Conservation (phyloP, 2,797 vertebrate species). For the Lycodopsis pacificus region DNA sequence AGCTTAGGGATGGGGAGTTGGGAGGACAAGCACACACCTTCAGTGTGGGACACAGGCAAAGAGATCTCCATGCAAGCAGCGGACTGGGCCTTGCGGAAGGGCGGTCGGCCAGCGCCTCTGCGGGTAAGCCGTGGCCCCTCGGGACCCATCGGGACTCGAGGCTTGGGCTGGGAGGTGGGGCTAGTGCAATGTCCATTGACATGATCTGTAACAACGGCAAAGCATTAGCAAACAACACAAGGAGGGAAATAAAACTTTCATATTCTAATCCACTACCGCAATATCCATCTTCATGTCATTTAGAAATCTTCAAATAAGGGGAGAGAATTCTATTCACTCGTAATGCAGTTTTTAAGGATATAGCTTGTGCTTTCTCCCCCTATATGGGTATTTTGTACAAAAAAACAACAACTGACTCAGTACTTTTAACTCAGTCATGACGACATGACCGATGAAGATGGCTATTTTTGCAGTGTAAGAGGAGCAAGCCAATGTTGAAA, state of each 20-base stretch:
- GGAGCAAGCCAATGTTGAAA: slow-evolving; percentile 56
- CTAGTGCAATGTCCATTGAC: slow-evolving; percentile 99
- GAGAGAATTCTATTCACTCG: not conserved
- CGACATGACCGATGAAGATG: slow-evolving; percentile 59
- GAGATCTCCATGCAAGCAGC: slow-evolving; percentile 99
- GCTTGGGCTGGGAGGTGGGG: slow-evolving; percentile 94
- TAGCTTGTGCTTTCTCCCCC: not conserved
- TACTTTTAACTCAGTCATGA: not conserved
- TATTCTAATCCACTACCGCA: slow-evolving; percentile 45
- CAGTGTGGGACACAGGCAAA: slow-evolving; percentile 94
- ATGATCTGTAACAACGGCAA: slow-evolving; percentile 93
- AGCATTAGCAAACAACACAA: slow-evolving; percentile 83
- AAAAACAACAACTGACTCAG: not conserved
- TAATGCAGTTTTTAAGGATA: not conserved
- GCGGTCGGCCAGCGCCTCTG: slow-evolving; percentile 94
- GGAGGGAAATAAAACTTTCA: slow-evolving; percentile 59
- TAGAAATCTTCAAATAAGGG: slow-evolving; percentile 17
- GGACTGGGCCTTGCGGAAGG: slow-evolving; percentile 99
- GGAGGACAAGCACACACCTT: slow-evolving; percentile 92
- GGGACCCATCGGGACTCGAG: slow-evolving; percentile 89
- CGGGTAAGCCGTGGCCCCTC: slow-evolving; percentile 94
- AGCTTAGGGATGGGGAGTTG: slow-evolving; percentile 56
- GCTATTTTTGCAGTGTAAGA: slow-evolving; percentile 55
- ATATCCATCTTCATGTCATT: slow-evolving; percentile 64
- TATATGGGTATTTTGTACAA: slow-evolving; percentile 11